Conservation (phyloP, 2,797 vertebrate genomes). For the Enteromius anoplus region DNA sequence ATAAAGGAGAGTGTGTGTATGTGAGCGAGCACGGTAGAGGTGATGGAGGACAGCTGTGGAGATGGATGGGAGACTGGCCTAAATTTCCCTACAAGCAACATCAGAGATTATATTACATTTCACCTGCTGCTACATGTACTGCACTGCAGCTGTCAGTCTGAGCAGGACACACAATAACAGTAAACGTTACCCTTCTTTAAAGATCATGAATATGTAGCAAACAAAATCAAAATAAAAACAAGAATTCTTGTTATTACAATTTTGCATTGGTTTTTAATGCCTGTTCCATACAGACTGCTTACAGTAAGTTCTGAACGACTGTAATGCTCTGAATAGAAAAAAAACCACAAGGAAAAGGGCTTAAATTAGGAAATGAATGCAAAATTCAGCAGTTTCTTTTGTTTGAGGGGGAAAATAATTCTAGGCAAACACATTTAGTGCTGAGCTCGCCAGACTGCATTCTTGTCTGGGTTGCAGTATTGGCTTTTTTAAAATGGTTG, state of each 20-base stretch:
- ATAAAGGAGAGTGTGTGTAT: constrained; percentile 56
- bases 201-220: constrained; percentile 1
- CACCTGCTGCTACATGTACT: constrained; percentile 29
- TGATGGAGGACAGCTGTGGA: constrained; percentile 56
- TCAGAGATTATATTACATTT: constrained; percentile 49
- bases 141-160: constrained; percentile 32
- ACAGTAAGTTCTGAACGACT: not conserved
- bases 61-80: constrained; percentile 47
- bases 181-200: constrained; percentile 11
- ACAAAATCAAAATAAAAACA: not conserved
- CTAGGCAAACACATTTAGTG: constrained; percentile 86
- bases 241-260: not conserved
- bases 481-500: constrained; percentile 73
- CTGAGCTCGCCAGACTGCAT: constrained; percentile 91
- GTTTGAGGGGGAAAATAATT: constrained; percentile 64
- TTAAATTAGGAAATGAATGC: constrained; percentile 30
- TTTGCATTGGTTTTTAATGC: not conserved
- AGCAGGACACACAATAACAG: constrained; percentile 25
- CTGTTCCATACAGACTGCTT: constrained; percentile 21
- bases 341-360: constrained; percentile 25
- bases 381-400: constrained; percentile 79
- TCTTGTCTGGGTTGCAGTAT: constrained; percentile 94
- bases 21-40: constrained; percentile 61
- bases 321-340: not conserved
- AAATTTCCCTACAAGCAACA: constrained; percentile 33